Percentiles rank a stretch among this genome's conserved stretches.
These are phyloP conservation scores for Hippocampus abdominalis DNA, from an alignment of 2,113 vertebrate genomes.

Conservation along the genomic window DNA sequence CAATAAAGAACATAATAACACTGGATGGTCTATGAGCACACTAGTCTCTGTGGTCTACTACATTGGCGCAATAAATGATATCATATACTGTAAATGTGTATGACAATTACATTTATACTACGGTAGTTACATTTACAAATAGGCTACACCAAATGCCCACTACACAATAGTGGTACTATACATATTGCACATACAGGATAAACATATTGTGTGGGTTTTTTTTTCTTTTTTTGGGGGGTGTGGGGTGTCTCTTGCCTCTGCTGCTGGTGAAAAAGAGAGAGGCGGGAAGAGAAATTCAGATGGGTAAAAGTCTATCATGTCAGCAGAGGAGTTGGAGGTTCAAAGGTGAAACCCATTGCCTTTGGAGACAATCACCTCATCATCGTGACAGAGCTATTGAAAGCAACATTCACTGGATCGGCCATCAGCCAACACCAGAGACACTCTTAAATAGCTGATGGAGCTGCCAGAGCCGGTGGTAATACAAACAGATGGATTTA, in stretches of 20 bases:
- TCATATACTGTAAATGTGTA: too few relatives aligned
- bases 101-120: too few relatives aligned
- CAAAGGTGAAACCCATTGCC: slow-evolving; percentile 58
- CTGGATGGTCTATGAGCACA: too few relatives aligned
- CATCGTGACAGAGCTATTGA: slow-evolving; percentile 53
- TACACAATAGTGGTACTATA: too few relatives aligned
- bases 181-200: too few relatives aligned
- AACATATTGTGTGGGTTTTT: background rate
- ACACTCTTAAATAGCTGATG: slow-evolving; percentile 58
- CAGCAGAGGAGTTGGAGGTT: slow-evolving; percentile 56
- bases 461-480: slow-evolving; percentile 43
- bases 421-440: slow-evolving; percentile 53
- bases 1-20: too few relatives aligned
- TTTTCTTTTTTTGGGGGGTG: background rate
- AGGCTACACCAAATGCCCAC: too few relatives aligned
- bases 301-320: slow-evolving; percentile 44
- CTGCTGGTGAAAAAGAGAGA: slow-evolving; percentile 47
- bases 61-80: too few relatives aligned
- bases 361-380: slow-evolving; percentile 57
- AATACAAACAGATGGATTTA: slow-evolving; percentile 57
- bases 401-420: slow-evolving; percentile 56
- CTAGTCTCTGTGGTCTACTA: too few relatives aligned
- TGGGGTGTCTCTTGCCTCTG: background rate
- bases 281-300: slow-evolving; percentile 5
- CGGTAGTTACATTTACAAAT: too few relatives aligned